Percentiles rank a stretch among this genome's conserved stretches.
These are phyloP conservation scores for Thelaira solivaga DNA, from an alignment of 2,888 invertebrate species.

Conservation along the genomic window DNA sequence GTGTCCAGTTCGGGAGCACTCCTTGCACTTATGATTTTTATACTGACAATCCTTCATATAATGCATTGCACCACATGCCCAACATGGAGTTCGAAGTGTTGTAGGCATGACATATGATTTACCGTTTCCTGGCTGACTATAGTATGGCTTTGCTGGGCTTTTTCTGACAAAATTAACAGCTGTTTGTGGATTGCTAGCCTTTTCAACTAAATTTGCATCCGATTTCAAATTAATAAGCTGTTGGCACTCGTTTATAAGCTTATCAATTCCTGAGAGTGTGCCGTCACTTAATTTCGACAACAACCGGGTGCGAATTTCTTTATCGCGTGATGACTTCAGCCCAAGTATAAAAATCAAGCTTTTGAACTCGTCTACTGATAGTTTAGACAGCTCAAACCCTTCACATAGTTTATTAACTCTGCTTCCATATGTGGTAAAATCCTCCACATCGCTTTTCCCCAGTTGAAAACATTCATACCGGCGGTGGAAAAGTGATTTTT, in stretches of 20 bases:
- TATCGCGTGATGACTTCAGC: not conserved
- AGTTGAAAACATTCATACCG: constrained; percentile 20
- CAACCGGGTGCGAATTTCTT: constrained; percentile 13
- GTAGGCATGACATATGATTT: not conserved
- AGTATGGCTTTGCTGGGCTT: too few relatives aligned
- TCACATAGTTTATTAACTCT: constrained; percentile 5
- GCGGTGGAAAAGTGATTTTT: not conserved
- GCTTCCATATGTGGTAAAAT: constrained; percentile 33
- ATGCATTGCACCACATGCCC: constrained; percentile 37
- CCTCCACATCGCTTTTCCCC: constrained; percentile 9
- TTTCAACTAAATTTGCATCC: constrained; percentile 12
- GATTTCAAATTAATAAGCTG: constrained; percentile 4
- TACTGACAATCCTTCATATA: constrained; percentile 19
- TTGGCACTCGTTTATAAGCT: constrained; percentile 18
- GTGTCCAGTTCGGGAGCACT: too few relatives aligned
- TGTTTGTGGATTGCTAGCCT: not conserved
- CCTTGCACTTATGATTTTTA: constrained; percentile 13
- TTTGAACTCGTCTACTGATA: constrained; percentile 20
- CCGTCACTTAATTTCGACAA: constrained; percentile 12
- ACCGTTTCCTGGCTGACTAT: too few relatives aligned
- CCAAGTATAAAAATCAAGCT: constrained; percentile 6
- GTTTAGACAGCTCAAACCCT: constrained; percentile 1
- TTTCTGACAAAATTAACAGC: not conserved
- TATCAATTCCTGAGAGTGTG: not conserved
- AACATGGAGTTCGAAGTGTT: constrained; percentile 1